Conservation (phyloP, 2,888 invertebrate species). For the Cryptocephalus moraei region DNA sequence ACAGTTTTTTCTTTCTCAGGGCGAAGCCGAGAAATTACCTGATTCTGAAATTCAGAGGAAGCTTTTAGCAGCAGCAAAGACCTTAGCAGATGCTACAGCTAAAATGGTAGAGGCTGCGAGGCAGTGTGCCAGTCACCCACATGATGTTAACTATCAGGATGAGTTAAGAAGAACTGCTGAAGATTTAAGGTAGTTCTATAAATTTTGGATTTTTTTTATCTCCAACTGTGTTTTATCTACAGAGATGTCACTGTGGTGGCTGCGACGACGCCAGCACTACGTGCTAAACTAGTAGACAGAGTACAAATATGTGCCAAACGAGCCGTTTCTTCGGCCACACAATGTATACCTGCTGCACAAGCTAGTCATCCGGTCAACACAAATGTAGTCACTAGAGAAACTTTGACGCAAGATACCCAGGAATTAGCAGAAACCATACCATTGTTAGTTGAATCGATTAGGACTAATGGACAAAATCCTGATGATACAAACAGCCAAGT, state of each 20-base stretch:
- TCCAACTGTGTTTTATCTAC: not conserved
- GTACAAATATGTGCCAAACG: constrained; percentile 68
- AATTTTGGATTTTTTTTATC: not conserved
- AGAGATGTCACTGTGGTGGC: constrained; percentile 81
- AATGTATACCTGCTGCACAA: constrained; percentile 82
- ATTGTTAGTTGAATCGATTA: constrained; percentile 67
- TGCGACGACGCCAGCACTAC: constrained; percentile 62
- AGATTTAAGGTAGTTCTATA: constrained; percentile 48
- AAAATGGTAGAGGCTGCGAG: constrained; percentile 91
- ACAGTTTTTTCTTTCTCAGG: constrained; percentile 21
- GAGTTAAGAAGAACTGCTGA: constrained; percentile 83
- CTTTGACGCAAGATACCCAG: constrained; percentile 63
- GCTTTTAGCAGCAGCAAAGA: constrained; percentile 88
- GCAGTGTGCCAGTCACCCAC: constrained; percentile 76
- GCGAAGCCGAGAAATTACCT: constrained; percentile 83
- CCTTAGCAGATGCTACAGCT: constrained; percentile 91
- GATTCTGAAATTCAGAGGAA: constrained; percentile 76
- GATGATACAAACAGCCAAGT: constrained; percentile 63
- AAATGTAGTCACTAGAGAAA: constrained; percentile 59
- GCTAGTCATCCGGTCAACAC: constrained; percentile 67
- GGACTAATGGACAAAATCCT: constrained; percentile 56
- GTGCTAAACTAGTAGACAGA: constrained; percentile 59
- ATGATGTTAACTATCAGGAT: constrained; percentile 71
- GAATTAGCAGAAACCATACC: constrained; percentile 71
- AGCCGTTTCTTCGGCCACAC: constrained; percentile 81